A percentile compares a stretch with the other conserved stretches of the same genome.
Evolutionary conservation across 2,888 invertebrate species (phyloP).

Genomic region (Ophioninae sp.): DNA sequence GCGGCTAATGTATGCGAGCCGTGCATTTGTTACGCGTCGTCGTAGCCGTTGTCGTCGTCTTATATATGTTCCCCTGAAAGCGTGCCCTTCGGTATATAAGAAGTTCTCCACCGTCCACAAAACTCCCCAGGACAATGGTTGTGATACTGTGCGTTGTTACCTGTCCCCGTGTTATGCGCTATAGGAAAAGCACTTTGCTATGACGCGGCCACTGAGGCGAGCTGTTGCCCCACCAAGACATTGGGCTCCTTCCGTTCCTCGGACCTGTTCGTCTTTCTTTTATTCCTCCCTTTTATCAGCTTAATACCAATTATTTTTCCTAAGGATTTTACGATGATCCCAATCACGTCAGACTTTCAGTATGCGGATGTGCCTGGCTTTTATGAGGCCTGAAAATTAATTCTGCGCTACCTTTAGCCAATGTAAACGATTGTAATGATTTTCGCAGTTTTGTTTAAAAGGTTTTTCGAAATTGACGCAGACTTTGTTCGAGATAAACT

Average conservation of each 20-base stretch:
- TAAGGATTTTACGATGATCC: background rate
- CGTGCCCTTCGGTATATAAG: conserved; percentile 40
- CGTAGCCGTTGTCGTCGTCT: conserved; percentile 73
- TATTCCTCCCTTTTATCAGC: conserved; percentile 4
- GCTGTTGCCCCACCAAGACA: conserved; percentile 31
- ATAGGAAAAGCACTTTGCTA: conserved; percentile 55
- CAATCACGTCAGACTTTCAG: too few species aligned
- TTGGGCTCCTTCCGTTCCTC: conserved; percentile 24
- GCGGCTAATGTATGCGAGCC: conserved; percentile 78
- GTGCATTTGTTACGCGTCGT: conserved; percentile 77
- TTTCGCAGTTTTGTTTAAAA: too few species aligned
- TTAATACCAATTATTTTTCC: conserved; percentile 16
- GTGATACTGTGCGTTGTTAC: conserved; percentile 52
- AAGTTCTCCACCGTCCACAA: conserved; percentile 48
- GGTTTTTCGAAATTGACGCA: too few species aligned
- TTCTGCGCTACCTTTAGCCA: too few species aligned
- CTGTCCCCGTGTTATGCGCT: conserved; percentile 49
- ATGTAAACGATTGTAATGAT: too few species aligned
- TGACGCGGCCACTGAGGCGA: background rate
- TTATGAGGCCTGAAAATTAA: too few species aligned
- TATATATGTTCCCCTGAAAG: conserved; percentile 43
- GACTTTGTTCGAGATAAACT: too few species aligned
- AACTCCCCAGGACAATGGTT: conserved; percentile 59
- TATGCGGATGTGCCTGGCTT: too few species aligned
- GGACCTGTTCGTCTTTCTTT: background rate